phyloP scores from a whole-genome alignment of 2,113 vertebrate genomes.

The Lepidothrix coronata region DNA sequence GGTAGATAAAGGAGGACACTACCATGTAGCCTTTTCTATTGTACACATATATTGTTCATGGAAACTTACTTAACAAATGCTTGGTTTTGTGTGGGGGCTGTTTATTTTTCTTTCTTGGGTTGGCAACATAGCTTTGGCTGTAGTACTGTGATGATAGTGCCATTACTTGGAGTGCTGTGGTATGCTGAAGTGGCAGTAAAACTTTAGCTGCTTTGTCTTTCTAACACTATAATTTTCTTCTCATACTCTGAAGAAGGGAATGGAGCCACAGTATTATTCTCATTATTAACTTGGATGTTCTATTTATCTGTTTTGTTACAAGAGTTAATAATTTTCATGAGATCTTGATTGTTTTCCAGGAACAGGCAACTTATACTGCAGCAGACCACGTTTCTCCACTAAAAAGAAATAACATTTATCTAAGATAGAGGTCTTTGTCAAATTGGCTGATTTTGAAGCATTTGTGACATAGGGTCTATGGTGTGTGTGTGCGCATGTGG shows the following conservation, averaged over 20 bases:
- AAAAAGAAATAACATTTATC: neutral
- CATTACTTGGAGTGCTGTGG: neutral
- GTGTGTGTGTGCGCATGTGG: neutral
- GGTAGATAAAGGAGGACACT: neutral
- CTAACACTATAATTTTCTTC: neutral
- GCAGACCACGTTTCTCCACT: neutral
- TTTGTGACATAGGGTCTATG: neutral
- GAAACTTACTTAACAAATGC: neutral
- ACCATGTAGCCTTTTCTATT: neutral
- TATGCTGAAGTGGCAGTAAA: neutral
- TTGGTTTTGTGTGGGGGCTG: neutral
- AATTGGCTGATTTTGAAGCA: neutral
- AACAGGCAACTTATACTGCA: neutral
- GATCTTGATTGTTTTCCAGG: neutral
- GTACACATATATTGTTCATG: neutral
- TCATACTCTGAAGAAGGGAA: neutral
- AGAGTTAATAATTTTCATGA: neutral
- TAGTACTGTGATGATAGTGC: neutral
- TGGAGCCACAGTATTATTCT: neutral
- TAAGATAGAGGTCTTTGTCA: rapidly evolving
- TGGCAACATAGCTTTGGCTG: neutral
- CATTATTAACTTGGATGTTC: neutral
- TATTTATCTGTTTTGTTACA: neutral
- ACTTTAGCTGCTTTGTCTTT: neutral
- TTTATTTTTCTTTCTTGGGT: neutral